Evolutionary conservation across 2,113 vertebrate species (phyloP).

Genomic region (Ciconia maguari): DNA sequence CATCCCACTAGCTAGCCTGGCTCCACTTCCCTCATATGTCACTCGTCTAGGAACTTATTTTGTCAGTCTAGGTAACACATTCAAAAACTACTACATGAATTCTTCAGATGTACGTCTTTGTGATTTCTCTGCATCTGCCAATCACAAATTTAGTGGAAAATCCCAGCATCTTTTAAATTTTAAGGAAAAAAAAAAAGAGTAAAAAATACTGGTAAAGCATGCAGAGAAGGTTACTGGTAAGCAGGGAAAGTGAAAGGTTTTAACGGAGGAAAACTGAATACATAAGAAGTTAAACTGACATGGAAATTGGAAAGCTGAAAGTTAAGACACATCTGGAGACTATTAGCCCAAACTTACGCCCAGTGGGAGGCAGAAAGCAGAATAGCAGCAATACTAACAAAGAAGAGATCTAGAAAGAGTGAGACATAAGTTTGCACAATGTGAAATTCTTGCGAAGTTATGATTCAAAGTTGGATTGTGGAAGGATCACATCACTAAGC

Average conservation of each 20-base stretch:
- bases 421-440: not conserved
- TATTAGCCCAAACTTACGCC: conserved; percentile 17
- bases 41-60: not conserved
- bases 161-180: not conserved
- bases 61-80: not conserved
- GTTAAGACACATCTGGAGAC: conserved; percentile 53
- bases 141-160: not conserved
- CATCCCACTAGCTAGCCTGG: not conserved
- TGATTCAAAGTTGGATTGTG: not conserved
- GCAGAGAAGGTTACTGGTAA: not conserved
- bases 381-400: conserved; percentile 24
- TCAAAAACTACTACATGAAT: not conserved
- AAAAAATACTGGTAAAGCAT: not conserved
- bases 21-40: not conserved
- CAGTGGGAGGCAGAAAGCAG: conserved; percentile 49
- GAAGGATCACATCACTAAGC: not conserved
- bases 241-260: not conserved
- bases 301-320: conserved; percentile 11
- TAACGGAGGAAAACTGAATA: not conserved
- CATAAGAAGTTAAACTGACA: not conserved
- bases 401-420: not conserved
- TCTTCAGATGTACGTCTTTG: not conserved
- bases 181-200: not conserved
- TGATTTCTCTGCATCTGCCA: not conserved
- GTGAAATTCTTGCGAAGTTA: not conserved